Percentiles rank a stretch among this genome's conserved stretches.
Evolutionary conservation across 1,140 invertebrate genomes (phyloP).

Genomic region (Onthophagus taurus): DNA sequence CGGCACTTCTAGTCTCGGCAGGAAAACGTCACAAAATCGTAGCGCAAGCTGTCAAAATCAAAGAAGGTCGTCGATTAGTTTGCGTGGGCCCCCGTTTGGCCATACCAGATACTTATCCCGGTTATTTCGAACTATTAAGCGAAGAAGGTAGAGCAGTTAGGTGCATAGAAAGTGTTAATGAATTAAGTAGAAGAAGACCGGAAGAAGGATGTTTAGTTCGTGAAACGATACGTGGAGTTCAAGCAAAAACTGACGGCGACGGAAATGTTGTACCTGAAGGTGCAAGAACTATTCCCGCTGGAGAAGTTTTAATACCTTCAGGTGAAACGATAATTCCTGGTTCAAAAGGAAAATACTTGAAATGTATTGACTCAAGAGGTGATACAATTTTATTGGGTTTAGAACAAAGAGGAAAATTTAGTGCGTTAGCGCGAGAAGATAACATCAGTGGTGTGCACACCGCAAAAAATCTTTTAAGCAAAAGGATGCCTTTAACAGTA

Average conservation of each 20-base stretch:
- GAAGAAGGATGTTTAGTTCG: constrained; percentile 72
- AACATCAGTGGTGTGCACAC: constrained; percentile 89
- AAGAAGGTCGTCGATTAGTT: constrained; percentile 68
- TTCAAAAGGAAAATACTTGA: constrained; percentile 64
- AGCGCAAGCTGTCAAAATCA: constrained; percentile 83
- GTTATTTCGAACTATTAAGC: constrained; percentile 88
- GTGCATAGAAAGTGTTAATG: constrained; percentile 79
- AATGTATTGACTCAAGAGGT: constrained; percentile 76
- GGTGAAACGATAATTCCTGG: constrained; percentile 67
- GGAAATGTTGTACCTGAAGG: constrained; percentile 61
- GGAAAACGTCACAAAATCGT: constrained; percentile 78
- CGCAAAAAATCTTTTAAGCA: constrained; percentile 73
- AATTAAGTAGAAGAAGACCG: constrained; percentile 66
- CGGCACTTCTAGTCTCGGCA: constrained; percentile 71
- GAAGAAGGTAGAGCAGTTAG: constrained; percentile 84
- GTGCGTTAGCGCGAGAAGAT: constrained; percentile 78
- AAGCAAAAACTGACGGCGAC: constrained; percentile 54
- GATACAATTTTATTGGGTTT: constrained; percentile 73
- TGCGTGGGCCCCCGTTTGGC: constrained; percentile 72
- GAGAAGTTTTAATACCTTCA: constrained; percentile 51
- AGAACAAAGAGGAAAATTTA: constrained; percentile 83
- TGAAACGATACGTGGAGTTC: constrained; percentile 74
- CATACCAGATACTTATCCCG: constrained; percentile 82
- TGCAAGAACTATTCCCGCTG: constrained; percentile 58
- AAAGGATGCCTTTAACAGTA: constrained; percentile 83